phyloP scores from a whole-genome alignment of 2,113 vertebrate genomes.

The Polypterus senegalus region DNA sequence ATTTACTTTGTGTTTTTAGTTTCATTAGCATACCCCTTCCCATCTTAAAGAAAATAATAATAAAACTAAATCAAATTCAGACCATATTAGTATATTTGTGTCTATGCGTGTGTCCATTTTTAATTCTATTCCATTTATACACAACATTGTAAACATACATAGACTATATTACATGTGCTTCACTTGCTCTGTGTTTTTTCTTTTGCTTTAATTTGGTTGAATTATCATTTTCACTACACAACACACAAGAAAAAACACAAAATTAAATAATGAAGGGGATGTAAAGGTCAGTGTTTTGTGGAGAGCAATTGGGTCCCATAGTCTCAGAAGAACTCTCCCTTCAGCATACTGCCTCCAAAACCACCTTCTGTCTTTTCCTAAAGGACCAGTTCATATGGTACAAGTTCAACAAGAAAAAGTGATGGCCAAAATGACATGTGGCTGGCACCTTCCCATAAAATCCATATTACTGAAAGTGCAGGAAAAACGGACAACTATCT shows the following conservation, averaged over 20 bases:
- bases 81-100: background rate
- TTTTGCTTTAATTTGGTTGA: conserved; percentile 44
- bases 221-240: conserved; percentile 53
- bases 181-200: conserved; percentile 49
- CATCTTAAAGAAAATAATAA: conserved; percentile 54
- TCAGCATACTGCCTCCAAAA: background rate
- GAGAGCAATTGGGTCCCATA: conserved; percentile 35
- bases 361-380: conserved; percentile 10
- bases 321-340: conserved; percentile 18
- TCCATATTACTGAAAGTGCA: too few relatives aligned
- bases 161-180: conserved; percentile 99
- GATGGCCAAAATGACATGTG: too few relatives aligned
- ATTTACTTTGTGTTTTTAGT: conserved; percentile 28
- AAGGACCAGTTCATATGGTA: too few relatives aligned
- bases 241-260: conserved; percentile 46
- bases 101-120: conserved; percentile 26
- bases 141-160: conserved; percentile 99
- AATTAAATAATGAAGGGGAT: conserved; percentile 18
- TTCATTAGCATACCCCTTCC: conserved; percentile 30
- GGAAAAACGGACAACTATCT: too few relatives aligned
- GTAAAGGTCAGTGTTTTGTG: conserved; percentile 24
- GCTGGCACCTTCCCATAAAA: too few relatives aligned
- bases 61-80: conserved; percentile 46
- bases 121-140: conserved; percentile 91
- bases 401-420: too few relatives aligned